Base-by-base conservation (phyloP, 1,140 invertebrate genomes). In the Glossosoma conforme region DNA sequence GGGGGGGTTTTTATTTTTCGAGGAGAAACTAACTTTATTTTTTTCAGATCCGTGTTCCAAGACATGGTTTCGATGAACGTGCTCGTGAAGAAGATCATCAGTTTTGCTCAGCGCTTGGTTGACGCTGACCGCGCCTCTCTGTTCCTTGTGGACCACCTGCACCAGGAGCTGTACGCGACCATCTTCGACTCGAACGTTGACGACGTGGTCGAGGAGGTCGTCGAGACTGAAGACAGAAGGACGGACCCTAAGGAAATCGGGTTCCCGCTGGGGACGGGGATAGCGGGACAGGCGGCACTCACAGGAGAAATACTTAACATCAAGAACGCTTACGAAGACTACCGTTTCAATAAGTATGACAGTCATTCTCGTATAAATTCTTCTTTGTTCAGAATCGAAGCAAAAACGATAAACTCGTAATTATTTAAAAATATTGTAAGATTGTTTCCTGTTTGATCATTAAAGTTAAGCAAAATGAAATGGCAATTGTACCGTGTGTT, bases 11-110 rank as follows among this genome's bases (percentile, higher is more conserved):
- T 37, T 5, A 15, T n/a, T n/a, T n/a, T n/a, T n/a, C n/a, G n/a
- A n/a, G 36, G 6, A 13, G 13, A 6, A 19, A 37, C 10, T 5
- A 13, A 8, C 18, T 37, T 37, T 21, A 9, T 24, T 6, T 44
- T 3, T 61, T 65, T 24, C 61, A 84, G 82, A 62, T 80, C 79
- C 10, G 81, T 84, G 60, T 84, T 85, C 62, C 86, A 90, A 77
- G 87, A 91, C 59, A 91, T 92, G 78, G 81, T 89, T 25, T 87
- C 83, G 54, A 85, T 91, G 77, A 88, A 91, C 60, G 77, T 78
- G 17, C 74, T 91, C 0, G 88, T 92, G 11, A 84, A 87, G 65
- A 89, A 87, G 65, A 85, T 92, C 36, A 84, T 92, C 79, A 85
- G 87, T 62, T 88, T 86, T 64, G 87, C 86, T 0, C 86, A 89